Evolutionary conservation across 2,113 vertebrate species (phyloP), one percentile per base, ranked within the genome.

Genomic region (Terrapene triunguis): DNA sequence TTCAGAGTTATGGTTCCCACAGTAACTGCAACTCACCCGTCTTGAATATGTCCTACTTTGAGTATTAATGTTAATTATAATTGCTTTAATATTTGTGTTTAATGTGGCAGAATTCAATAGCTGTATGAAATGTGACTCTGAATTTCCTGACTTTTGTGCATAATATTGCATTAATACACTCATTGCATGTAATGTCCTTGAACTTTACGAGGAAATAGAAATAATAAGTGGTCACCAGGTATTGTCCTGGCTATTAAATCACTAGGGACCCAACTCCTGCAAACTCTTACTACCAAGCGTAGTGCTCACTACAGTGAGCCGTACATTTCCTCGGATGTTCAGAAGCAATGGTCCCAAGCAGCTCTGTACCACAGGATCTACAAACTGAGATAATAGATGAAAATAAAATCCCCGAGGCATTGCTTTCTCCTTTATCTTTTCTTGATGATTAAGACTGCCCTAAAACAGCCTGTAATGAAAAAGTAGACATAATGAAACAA

Each of bases 341-440:
- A 89, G 90, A 93, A 87, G 54, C 44, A 0, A 80, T 79, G 85
- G 35, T 88, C 51, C 57, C 80, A 80, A 88, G 38, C n/a, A 29
- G 54, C 74, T 92, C 72, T 47, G 14, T 32, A 53, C 48, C 35
- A 24, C 87, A 92, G 85, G 92, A 92, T 55, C 69, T 90, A 88
- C 80, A 92, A 80, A 84, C 42, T 89, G 82, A 82, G 87, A 86
- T 21, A 76, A 62, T 87, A 92, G 29, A 87, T 42, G 17, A 94
- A 87, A 22, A 95, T 62, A 92, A 95, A 84, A 92, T 84, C 7
- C 51, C 82, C 69, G 90, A 69, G 94, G 55, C 90, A 82, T 44
- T 78, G 53, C 19, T 93, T 97, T 84, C n/a, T 92, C 19, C 57
- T 88, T 94, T 79, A 80, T 13, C 85, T 95, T 94, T 93, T 42